Base-by-base conservation (phyloP, 2,113 vertebrate genomes). In the Oncorhynchus mykiss region DNA sequence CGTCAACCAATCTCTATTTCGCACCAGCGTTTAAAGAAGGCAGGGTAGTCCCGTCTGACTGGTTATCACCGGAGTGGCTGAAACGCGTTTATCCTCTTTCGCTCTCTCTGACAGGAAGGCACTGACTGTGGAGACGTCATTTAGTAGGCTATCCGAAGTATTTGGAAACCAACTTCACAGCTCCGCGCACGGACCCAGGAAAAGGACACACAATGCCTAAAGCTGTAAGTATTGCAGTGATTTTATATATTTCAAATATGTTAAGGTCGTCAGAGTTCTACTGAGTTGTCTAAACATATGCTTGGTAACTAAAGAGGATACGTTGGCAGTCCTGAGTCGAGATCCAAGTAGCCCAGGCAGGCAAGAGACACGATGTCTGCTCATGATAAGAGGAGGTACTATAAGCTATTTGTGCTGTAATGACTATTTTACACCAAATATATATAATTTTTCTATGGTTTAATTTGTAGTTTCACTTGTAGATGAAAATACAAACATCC, bases 201-300 rank as follows among this genome's bases (percentile, higher is more conserved):
- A 83, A 81, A 80, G 74, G 86, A 91, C 75, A 71, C 69, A 95
- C 92, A 60, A 96, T 96, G 95, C 95, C 95, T 8, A 96, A 96
- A 89, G 93, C 95, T 76, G 95, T 96, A 77, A 94, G 95, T 89
- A 31, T 24, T 69, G 34, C 60, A 29, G 62, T 74, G 1, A 0
- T 76, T 80, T 82, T 9, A 62, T 9, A 62, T 62, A 62, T 62
- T 62, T 62, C 59, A 16, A 54, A 54, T 1, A 14, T 54, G 3
- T 54, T 54, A 18, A 62, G 11, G n/a, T 62, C 1, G 9, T 22
- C n/a, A 24, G n/a, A 1, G 3, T 62, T 54, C 16, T 18, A 62
- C 13, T 22, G 20, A 60, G 18, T 22, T n/a, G 59, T 60, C 18
- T 60, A 22, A 60, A 60, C 12, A 60, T n/a, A 60, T n/a, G 18